Evolutionary conservation across 2,888 invertebrate species (phyloP).

Genomic region (Athalia circularis): DNA sequence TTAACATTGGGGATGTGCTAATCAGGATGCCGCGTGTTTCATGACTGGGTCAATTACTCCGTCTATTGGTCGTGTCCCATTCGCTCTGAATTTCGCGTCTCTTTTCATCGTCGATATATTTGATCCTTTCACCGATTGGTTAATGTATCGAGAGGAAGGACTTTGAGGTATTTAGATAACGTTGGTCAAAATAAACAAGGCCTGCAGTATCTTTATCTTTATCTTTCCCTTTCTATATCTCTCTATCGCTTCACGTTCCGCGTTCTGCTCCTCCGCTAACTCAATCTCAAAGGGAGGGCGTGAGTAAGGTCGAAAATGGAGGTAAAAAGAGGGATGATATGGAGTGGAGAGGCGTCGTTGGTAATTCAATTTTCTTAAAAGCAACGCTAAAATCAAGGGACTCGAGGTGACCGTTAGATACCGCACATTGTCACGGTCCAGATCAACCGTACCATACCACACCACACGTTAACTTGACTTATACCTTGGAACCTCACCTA

Average conservation of each 20-base stretch:
- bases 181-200: conserved; percentile 41
- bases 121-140: not conserved
- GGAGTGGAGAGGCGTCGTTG: conserved; percentile 2
- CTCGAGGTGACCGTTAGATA: conserved; percentile 6
- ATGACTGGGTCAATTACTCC: conserved; percentile 12
- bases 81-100: not conserved
- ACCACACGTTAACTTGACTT: too few relatives aligned
- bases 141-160: not conserved
- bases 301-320: not conserved
- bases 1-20: conserved; percentile 28
- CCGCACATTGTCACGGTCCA: conserved; percentile 22
- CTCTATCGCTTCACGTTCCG: too few relatives aligned
- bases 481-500: too few relatives aligned
- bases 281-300: conserved; percentile 18
- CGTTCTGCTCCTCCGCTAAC: conserved; percentile 21
- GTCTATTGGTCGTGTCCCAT: conserved; percentile 15
- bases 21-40: conserved; percentile 7
- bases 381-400: conserved; percentile 40
- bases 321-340: not conserved
- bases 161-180: conserved; percentile 41
- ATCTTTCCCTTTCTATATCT: too few relatives aligned
- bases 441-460: conserved; percentile 5
- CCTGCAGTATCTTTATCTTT: too few relatives aligned
- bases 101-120: not conserved
- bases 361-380: conserved; percentile 48